These are phyloP conservation scores for Hydrotaea cyrtoneurina DNA, from an alignment of 2,888 invertebrate genomes.

Conservation along the genomic window DNA sequence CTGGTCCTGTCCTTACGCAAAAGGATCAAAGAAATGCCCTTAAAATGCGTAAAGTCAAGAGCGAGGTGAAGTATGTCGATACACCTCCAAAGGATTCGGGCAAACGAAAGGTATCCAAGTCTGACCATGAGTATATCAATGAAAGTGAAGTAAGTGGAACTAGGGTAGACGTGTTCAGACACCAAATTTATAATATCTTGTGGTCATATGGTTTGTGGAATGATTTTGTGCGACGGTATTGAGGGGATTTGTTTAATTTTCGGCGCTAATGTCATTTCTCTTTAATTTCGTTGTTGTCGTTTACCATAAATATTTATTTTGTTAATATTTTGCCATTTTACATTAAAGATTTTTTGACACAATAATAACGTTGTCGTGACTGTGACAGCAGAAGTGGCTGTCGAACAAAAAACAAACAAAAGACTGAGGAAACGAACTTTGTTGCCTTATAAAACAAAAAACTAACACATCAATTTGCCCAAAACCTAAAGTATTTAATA, in stretches of 20 bases:
- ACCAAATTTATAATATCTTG: conserved; percentile 63
- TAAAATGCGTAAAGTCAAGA: conserved; percentile 78
- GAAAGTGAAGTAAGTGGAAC: conserved; percentile 74
- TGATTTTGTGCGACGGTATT: not conserved
- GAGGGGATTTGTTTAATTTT: not conserved
- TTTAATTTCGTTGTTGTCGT: not conserved
- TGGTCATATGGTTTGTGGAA: conserved; percentile 49
- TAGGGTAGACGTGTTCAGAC: not conserved
- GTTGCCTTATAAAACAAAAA: not conserved
- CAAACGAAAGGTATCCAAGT: conserved; percentile 77
- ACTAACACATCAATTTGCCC: too few species aligned
- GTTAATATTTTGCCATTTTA: not conserved
- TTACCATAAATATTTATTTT: conserved; percentile 38
- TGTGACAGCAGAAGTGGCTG: too few species aligned
- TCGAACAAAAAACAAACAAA: too few species aligned
- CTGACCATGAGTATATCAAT: conserved; percentile 77
- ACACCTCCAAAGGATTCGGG: conserved; percentile 67
- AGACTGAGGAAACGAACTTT: not conserved
- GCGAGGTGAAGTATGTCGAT: conserved; percentile 78
- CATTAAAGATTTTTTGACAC: not conserved
- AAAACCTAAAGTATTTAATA: too few species aligned
- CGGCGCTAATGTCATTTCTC: too few species aligned
- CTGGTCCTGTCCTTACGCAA: conserved; percentile 25
- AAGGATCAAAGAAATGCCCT: conserved; percentile 69
- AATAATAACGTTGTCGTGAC: too few species aligned